Evolutionary conservation across 2,113 vertebrate species (phyloP).

Genomic region (Globicephala melas): DNA sequence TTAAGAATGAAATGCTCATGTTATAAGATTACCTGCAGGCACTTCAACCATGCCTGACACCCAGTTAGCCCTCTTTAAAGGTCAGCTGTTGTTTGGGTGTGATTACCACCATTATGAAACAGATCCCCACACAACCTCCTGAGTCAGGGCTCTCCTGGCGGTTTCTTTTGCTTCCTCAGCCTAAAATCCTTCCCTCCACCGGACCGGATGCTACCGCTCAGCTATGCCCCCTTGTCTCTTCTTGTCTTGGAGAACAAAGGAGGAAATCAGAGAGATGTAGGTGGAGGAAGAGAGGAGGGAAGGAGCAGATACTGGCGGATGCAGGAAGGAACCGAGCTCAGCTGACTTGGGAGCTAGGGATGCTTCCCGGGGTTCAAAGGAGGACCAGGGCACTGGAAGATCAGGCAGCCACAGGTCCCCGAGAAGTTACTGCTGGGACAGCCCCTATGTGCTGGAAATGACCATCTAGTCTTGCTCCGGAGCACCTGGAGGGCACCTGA

Average conservation of each 20-base stretch:
- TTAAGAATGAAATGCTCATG: background rate
- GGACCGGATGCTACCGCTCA: background rate
- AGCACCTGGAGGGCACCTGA: background rate
- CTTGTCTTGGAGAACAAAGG: background rate
- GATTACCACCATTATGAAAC: no score
- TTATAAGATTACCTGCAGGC: background rate
- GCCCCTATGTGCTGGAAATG: background rate
- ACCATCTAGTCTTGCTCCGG: background rate
- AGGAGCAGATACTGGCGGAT: background rate
- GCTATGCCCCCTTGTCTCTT: background rate
- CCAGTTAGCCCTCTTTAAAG: background rate
- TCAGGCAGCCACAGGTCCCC: rapidly evolving
- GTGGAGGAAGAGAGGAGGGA: background rate
- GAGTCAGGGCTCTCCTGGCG: background rate
- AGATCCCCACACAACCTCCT: background rate
- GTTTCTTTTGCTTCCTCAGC: background rate
- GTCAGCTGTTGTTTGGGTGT: background rate
- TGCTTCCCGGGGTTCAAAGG: background rate
- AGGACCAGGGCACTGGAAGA: background rate
- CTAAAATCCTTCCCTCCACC: background rate
- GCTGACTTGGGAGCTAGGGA: background rate
- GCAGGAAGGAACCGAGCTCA: background rate
- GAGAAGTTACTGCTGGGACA: no score
- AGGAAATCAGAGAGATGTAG: background rate
- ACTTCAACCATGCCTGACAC: background rate